Evolutionary conservation across 2,888 invertebrate species (phyloP).

Genomic region (Tanytarsus gracilentus): DNA sequence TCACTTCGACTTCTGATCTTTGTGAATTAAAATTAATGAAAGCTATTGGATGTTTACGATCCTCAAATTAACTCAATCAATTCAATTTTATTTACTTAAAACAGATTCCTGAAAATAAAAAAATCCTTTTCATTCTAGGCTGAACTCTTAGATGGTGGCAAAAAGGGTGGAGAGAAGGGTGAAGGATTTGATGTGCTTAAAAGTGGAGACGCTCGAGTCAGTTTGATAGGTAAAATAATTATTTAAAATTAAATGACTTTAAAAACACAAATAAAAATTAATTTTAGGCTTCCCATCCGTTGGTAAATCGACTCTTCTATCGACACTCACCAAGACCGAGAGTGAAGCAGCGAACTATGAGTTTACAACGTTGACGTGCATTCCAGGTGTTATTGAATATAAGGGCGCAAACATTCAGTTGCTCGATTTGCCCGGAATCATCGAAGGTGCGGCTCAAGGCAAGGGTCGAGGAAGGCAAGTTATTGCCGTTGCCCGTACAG

Average conservation of each 20-base stretch:
- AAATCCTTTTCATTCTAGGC: slow-evolving; percentile 15
- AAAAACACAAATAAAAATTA: background rate
- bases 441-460: slow-evolving; percentile 77
- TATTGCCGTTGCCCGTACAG: slow-evolving; percentile 96
- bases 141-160: slow-evolving; percentile 82
- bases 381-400: slow-evolving; percentile 97
- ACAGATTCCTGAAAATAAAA: background rate
- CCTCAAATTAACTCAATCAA: no score
- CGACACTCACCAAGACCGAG: slow-evolving; percentile 90
- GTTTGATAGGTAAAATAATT: slow-evolving; percentile 91
- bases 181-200: slow-evolving; percentile 99
- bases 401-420: slow-evolving; percentile 98
- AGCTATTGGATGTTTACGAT: no score
- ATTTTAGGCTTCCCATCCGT: background rate
- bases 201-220: slow-evolving; percentile 96
- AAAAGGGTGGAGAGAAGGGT: slow-evolving; percentile 87
- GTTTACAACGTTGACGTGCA: slow-evolving; percentile 97
- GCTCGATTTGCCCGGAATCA: slow-evolving; percentile 97
- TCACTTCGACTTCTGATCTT: no score
- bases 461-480: slow-evolving; percentile 82
- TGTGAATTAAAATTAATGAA: no score
- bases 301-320: slow-evolving; percentile 80
- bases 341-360: slow-evolving; percentile 97
- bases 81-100: no score
- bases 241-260: background rate